Percentiles rank a stretch among this genome's conserved stretches.
Conservation (phyloP, 1,140 invertebrate species). For the Drosophila baimaii region DNA sequence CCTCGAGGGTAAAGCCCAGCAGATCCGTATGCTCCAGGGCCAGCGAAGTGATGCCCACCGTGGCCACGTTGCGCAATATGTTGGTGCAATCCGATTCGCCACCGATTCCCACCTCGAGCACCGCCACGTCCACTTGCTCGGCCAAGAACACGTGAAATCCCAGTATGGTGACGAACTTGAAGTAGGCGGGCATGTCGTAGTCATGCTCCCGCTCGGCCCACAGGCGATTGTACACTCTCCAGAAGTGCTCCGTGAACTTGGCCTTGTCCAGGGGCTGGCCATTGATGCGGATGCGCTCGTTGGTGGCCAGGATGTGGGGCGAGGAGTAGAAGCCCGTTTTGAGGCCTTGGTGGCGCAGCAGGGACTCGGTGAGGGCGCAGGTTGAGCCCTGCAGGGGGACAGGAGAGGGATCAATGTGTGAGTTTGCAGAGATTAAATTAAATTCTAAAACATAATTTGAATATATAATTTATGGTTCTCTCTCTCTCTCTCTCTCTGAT, state of each 20-base stretch:
- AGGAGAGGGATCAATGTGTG: not conserved
- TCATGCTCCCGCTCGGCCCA: slow-evolving; percentile 85
- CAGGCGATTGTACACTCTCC: slow-evolving; percentile 90
- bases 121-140: slow-evolving; percentile 95
- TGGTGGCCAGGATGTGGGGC: slow-evolving; percentile 95
- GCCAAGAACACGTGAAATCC: slow-evolving; percentile 95
- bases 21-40: slow-evolving; percentile 95
- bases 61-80: slow-evolving; percentile 91
- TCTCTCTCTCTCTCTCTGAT: not conserved
- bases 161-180: slow-evolving; percentile 96
- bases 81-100: slow-evolving; percentile 98
- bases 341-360: slow-evolving; percentile 93
- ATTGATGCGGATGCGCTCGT: slow-evolving; percentile 96
- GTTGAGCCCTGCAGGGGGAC: slow-evolving; percentile 90
- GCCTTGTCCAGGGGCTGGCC: slow-evolving; percentile 90
- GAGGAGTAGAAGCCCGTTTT: slow-evolving; percentile 98
- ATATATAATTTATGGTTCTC: not conserved
- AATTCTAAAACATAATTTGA: not conserved
- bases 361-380: slow-evolving; percentile 95
- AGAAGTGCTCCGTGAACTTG: slow-evolving; percentile 93
- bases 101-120: slow-evolving; percentile 99
- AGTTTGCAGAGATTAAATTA: no score
- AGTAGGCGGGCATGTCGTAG: slow-evolving; percentile 95
- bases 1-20: slow-evolving; percentile 92
- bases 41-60: slow-evolving; percentile 95